A percentile compares a stretch with the other conserved stretches of the same genome.
These are phyloP conservation scores for Crocidura indochinensis DNA, from an alignment of 2,797 vertebrate species.

Conservation along the genomic window DNA sequence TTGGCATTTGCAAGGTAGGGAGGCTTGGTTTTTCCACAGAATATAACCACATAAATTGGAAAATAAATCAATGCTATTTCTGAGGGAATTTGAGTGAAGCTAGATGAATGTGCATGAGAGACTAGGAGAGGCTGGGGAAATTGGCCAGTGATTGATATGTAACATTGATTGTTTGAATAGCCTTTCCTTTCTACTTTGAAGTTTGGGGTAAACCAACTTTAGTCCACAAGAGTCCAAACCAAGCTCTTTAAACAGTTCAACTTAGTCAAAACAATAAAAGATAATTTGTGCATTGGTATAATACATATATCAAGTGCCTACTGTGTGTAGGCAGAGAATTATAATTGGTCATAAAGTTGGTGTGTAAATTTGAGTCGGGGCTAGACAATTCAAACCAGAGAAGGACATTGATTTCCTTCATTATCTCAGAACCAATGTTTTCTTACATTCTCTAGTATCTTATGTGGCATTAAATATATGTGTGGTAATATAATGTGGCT, in stretches of 20 bases:
- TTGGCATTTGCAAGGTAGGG: neutral
- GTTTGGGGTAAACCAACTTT: constrained; percentile 49
- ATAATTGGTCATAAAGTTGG: neutral
- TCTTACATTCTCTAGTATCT: neutral
- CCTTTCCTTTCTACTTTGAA: constrained; percentile 41
- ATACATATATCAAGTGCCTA: constrained; percentile 11
- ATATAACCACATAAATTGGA: constrained; percentile 18
- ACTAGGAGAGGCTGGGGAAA: neutral
- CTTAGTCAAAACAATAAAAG: constrained; percentile 43
- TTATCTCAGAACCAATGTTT: neutral
- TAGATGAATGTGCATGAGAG: neutral
- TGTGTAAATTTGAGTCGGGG: neutral
- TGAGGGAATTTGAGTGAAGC: constrained; percentile 1
- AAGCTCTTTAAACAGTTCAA: neutral
- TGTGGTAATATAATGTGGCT: too few relatives aligned
- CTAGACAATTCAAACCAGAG: constrained; percentile 16
- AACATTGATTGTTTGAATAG: constrained; percentile 2
- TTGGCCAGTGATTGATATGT: neutral
- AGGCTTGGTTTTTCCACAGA: constrained; percentile 1
- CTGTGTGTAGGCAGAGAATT: neutral
- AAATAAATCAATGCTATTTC: neutral
- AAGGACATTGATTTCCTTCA: neutral
- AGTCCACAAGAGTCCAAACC: constrained; percentile 5
- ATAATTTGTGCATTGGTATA: constrained; percentile 14
- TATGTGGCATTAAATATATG: too few relatives aligned